Evolutionary conservation across 2,888 invertebrate species (phyloP).

Genomic region (Tubulanus polymorphus): DNA sequence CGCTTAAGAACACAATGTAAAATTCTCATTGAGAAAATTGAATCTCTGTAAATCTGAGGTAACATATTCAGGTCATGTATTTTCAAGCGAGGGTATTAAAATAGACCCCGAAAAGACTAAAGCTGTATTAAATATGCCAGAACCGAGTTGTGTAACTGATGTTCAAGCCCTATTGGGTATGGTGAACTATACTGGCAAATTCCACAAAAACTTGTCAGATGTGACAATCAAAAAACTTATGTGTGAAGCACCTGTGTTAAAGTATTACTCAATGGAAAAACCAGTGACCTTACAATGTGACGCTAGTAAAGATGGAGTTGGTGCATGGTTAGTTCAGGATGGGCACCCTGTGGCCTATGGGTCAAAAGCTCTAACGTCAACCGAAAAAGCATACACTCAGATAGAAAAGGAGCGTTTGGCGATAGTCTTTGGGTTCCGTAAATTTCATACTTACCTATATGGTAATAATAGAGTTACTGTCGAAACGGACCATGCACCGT

Average conservation of each 20-base stretch:
- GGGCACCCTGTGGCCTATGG: slow-evolving; percentile 12
- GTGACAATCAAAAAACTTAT: slow-evolving; percentile 1
- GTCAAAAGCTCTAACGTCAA: slow-evolving; percentile 4
- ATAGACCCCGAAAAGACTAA: slow-evolving; percentile 8
- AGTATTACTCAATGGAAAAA: slow-evolving; percentile 8
- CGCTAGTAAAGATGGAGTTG: slow-evolving; percentile 9
- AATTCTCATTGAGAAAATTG: slow-evolving; percentile 1
- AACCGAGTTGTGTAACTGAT: slow-evolving; percentile 3
- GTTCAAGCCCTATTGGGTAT: slow-evolving; percentile 12
- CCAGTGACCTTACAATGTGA: slow-evolving; percentile 10
- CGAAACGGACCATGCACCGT: slow-evolving; percentile 10
- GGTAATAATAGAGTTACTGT: slow-evolving; percentile 10
- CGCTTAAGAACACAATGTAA: background rate
- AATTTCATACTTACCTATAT: slow-evolving; percentile 17
- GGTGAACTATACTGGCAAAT: too few relatives aligned
- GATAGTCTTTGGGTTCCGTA: slow-evolving; percentile 17
- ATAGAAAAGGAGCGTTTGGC: slow-evolving; percentile 17
- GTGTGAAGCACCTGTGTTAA: slow-evolving; percentile 7
- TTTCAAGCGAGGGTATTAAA: slow-evolving; percentile 5
- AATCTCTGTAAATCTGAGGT: background rate
- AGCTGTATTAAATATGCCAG: slow-evolving; percentile 12
- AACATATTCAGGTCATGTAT: slow-evolving; percentile 6
- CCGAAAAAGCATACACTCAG: slow-evolving; percentile 11
- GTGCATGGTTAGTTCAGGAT: slow-evolving; percentile 7
- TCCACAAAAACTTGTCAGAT: too few relatives aligned